phyloP scores from a whole-genome alignment of 2,113 vertebrate species.

The Aplodontia rufa region DNA sequence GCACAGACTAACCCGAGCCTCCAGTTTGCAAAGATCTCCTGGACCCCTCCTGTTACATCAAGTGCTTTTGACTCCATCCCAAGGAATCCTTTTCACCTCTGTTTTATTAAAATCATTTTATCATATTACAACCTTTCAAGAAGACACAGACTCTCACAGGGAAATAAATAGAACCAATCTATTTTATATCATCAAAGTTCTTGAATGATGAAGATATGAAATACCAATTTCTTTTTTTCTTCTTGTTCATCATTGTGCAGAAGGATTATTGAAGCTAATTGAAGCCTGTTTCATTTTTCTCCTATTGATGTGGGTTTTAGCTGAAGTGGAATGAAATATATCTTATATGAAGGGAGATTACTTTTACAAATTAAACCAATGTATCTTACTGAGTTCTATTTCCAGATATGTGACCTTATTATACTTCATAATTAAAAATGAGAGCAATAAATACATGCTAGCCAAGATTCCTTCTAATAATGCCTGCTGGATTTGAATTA shows the following conservation, averaged over 20 bases:
- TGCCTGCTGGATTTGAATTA: constrained; percentile 61
- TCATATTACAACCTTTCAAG: constrained; percentile 73
- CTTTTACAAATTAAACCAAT: constrained; percentile 86
- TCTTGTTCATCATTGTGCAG: constrained; percentile 82
- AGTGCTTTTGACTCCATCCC: constrained; percentile 78
- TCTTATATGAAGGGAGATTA: constrained; percentile 83
- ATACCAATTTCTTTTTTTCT: constrained; percentile 42
- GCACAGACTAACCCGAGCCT: not conserved
- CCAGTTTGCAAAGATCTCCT: not conserved
- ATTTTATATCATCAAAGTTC: constrained; percentile 78
- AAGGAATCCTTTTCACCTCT: constrained; percentile 71
- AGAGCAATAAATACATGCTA: constrained; percentile 67
- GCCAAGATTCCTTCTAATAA: constrained; percentile 66
- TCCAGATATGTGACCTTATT: constrained; percentile 77
- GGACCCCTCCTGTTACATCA: not conserved
- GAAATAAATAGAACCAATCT: constrained; percentile 81
- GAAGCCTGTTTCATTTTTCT: constrained; percentile 79
- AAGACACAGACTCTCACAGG: constrained; percentile 53
- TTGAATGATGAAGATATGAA: constrained; percentile 73
- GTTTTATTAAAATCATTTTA: constrained; percentile 75
- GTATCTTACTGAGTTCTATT: constrained; percentile 76
- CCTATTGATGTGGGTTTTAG: constrained; percentile 83
- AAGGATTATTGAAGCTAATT: constrained; percentile 86
- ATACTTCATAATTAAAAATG: constrained; percentile 78
- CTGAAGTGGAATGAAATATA: constrained; percentile 81